Evolutionary conservation across 1,140 invertebrate genomes (phyloP).

Genomic region (Drosophila gunungcola): DNA sequence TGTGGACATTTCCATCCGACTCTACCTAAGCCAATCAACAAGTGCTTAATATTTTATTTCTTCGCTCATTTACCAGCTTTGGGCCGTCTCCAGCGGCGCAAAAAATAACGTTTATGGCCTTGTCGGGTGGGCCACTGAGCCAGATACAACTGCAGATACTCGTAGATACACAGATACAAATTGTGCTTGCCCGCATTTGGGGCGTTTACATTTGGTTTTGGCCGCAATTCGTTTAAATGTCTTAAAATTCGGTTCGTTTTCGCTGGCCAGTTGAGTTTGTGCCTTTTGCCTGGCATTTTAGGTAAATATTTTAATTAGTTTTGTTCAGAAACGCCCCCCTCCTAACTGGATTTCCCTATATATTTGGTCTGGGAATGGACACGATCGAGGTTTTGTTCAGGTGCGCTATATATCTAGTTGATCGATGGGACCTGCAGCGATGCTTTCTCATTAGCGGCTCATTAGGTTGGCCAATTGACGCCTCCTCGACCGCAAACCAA

Average conservation of each 20-base stretch:
- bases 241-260: slow-evolving; percentile 27
- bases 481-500: slow-evolving; percentile 55
- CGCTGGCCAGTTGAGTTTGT: background rate
- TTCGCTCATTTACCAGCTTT: slow-evolving; percentile 16
- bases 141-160: slow-evolving; percentile 31
- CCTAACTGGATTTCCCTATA: slow-evolving; percentile 18
- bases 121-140: slow-evolving; percentile 54
- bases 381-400: slow-evolving; percentile 1
- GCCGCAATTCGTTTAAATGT: slow-evolving; percentile 60
- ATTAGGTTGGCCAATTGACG: slow-evolving; percentile 68
- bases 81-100: slow-evolving; percentile 5
- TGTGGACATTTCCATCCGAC: background rate
- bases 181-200: slow-evolving; percentile 57
- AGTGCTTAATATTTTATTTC: slow-evolving; percentile 48
- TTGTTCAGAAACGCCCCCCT: slow-evolving; percentile 30
- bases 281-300: slow-evolving; percentile 40
- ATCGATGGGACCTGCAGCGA: slow-evolving; percentile 33
- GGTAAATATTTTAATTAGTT: slow-evolving; percentile 76
- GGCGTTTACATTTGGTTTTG: slow-evolving; percentile 62
- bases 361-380: slow-evolving; percentile 2
- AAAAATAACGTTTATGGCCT: slow-evolving; percentile 62
- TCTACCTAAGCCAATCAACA: slow-evolving; percentile 26
- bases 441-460: slow-evolving; percentile 79
- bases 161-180: slow-evolving; percentile 32
- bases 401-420: slow-evolving; percentile 2